Evolutionary conservation across 1,140 invertebrate species (phyloP), one percentile per base, ranked within the genome.

Genomic region (Leptinotarsa undecemlineata): DNA sequence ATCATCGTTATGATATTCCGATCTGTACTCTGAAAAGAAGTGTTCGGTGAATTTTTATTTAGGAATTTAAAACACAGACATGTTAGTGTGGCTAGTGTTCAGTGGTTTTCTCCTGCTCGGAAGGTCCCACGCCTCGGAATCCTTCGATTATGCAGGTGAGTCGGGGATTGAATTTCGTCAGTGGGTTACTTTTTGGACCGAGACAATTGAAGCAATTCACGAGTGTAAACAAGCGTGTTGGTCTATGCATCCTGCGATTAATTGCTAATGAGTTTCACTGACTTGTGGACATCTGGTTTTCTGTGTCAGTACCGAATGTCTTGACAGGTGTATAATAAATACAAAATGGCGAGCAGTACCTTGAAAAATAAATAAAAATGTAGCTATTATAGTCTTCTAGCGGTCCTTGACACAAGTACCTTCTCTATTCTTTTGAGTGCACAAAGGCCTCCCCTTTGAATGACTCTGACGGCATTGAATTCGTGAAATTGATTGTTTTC

Each of bases 121-220:
- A 71, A 17, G 42, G 19, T 33, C 48, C 21, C 17, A 26, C 17
- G 69, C 69, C 42, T 71, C 69, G 69, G 69, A 71, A 23, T 33
- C 69, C 20, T 71, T 71, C 69, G 69, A 71, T 33, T 71, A 61
- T 61, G 48, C 69, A 71, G 69, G 69, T 71, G 57, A 71, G 69
- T 71, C 48, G 51, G 51, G 51, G 51, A 21, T 67, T 23, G 21
- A 13, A 51, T 23, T 23, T 71, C 48, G 60, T 51, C 51, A 26
- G 51, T 61, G 51, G 26, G 42, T 26, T 67, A 42, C 23, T 67
- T 67, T 67, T 17, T 4, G 20, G 17, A 8, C 20, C 21, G 20
- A 64, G 20, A 33, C 15, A 21, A 17, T 21, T 17, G 11, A 23
- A n/a, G 23, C 26, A 17, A 26, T 67, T 67, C 6, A 33, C 23